A percentile compares a stretch with the other conserved stretches of the same genome.
Evolutionary conservation across 1,140 invertebrate genomes (phyloP).

Genomic region (Glomeris maerens): DNA sequence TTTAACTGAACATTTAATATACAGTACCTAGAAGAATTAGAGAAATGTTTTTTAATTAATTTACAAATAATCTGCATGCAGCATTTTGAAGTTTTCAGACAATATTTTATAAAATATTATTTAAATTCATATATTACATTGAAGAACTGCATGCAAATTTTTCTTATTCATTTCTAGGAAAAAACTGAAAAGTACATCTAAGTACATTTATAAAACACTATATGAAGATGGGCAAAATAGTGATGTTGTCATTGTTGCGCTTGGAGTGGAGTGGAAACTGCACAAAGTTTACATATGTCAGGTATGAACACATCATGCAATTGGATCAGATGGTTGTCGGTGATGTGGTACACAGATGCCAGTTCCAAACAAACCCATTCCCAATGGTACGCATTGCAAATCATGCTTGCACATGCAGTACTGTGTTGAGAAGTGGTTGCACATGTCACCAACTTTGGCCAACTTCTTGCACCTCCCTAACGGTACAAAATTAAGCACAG

Average conservation of each 20-base stretch:
- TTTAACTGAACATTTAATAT: too few species aligned
- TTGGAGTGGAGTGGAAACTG: constrained; percentile 55
- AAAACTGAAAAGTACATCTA: constrained; percentile 53
- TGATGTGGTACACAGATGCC: neutral
- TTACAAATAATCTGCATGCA: too few species aligned
- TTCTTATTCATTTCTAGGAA: constrained; percentile 35
- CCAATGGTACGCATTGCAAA: neutral
- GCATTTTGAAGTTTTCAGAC: too few species aligned
- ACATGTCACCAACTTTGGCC: neutral
- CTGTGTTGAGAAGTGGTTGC: neutral
- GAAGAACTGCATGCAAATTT: too few species aligned
- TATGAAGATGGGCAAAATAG: constrained; percentile 61
- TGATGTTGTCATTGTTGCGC: constrained; percentile 55
- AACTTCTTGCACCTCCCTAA: neutral
- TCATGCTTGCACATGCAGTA: neutral
- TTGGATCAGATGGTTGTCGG: neutral
- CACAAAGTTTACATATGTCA: constrained; percentile 65
- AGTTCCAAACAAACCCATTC: neutral
- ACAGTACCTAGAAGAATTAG: too few species aligned
- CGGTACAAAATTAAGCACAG: neutral
- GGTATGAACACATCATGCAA: constrained; percentile 26
- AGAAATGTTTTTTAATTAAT: too few species aligned
- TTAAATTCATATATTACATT: too few species aligned
- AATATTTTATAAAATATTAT: too few species aligned
- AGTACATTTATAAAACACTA: constrained; percentile 64